Conservation (phyloP, 2,113 vertebrate genomes). For the Motacilla tschutschensis region DNA sequence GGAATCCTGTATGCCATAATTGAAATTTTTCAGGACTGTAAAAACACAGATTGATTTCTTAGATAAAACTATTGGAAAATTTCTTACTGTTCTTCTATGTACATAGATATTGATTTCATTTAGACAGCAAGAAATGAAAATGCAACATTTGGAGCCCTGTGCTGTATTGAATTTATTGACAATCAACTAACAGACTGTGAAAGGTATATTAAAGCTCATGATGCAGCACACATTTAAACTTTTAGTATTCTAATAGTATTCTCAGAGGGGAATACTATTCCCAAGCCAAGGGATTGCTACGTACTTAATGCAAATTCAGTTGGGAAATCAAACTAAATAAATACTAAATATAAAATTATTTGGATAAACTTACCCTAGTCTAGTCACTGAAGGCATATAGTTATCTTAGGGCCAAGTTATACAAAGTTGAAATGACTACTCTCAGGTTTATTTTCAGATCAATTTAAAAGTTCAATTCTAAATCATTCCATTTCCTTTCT, state of each 20-base stretch:
- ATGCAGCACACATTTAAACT: neutral
- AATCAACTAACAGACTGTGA: neutral
- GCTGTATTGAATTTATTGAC: neutral
- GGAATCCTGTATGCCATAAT: neutral
- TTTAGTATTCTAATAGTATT: neutral
- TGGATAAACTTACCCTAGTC: neutral
- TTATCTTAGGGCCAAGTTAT: neutral
- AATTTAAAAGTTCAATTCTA: neutral
- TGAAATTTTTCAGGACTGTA: neutral
- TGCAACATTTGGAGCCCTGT: neutral
- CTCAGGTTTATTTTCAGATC: neutral
- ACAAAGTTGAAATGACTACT: neutral
- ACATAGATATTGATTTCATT: neutral
- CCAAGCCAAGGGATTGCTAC: neutral
- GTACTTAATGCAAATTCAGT: neutral
- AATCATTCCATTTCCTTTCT: neutral
- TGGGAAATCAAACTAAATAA: neutral
- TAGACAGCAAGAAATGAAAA: neutral
- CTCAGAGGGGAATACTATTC: neutral
- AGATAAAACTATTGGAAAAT: neutral
- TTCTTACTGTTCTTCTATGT: neutral
- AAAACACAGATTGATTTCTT: neutral
- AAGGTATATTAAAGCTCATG: neutral
- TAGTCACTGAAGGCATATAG: neutral
- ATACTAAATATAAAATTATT: neutral